These are phyloP conservation scores for Rattus rattus DNA, from an alignment of 2,113 vertebrate species.

Conservation along the genomic window DNA sequence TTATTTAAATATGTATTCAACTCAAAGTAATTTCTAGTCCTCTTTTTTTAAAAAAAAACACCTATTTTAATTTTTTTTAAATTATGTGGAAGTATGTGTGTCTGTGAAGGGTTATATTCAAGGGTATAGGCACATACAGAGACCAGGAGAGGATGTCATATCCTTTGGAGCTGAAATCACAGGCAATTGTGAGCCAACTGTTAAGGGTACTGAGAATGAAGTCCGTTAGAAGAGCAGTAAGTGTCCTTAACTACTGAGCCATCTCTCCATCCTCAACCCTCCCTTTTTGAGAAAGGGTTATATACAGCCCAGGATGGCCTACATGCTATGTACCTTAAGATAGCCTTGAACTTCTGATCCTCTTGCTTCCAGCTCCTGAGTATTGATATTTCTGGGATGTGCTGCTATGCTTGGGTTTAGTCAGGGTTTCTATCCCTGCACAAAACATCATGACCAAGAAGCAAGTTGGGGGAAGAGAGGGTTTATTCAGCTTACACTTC, in stretches of 20 bases:
- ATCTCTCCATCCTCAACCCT: not conserved
- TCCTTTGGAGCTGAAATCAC: not conserved
- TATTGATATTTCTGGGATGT: not conserved
- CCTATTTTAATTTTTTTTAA: not conserved
- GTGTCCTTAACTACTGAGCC: not conserved
- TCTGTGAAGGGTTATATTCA: not conserved
- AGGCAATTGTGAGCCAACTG: not conserved
- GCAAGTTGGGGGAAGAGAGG: too few relatives aligned
- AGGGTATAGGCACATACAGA: not conserved
- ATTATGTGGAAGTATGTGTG: not conserved
- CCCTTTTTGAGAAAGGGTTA: not conserved
- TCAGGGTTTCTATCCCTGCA: too few relatives aligned
- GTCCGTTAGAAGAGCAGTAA: not conserved
- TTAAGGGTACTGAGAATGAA: not conserved
- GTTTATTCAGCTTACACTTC: too few relatives aligned
- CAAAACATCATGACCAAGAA: too few relatives aligned
- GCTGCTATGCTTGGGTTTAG: too few relatives aligned
- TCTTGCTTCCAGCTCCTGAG: not conserved
- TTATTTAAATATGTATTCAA: not conserved
- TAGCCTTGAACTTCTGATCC: not conserved
- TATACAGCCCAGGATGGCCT: not conserved
- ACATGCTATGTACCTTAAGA: not conserved
- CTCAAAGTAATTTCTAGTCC: not conserved
- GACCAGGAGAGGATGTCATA: not conserved
- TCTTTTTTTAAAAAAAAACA: not conserved